phyloP scores from a whole-genome alignment of 2,888 invertebrate species.

The Aphodius sticticus region DNA sequence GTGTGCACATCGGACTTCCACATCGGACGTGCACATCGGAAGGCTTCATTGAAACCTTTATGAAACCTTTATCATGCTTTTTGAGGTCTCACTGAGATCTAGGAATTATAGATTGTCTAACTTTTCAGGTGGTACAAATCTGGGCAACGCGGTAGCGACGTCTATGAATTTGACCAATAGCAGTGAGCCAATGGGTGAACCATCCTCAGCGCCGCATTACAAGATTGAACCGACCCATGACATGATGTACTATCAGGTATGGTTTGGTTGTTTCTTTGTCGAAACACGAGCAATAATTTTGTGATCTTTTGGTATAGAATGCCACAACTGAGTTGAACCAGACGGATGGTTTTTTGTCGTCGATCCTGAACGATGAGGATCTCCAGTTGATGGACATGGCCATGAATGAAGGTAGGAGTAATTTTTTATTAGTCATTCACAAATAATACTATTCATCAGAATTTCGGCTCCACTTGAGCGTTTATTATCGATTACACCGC shows the following conservation, averaged over 20 bases:
- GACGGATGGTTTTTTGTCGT: slow-evolving; percentile 87
- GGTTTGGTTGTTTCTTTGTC: slow-evolving; percentile 36
- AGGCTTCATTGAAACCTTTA: too few species aligned
- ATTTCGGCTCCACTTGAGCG: background rate
- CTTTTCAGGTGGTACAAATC: slow-evolving; percentile 65
- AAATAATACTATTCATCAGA: background rate
- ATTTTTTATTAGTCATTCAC: slow-evolving; percentile 6
- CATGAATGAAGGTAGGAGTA: slow-evolving; percentile 80
- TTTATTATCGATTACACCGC: background rate
- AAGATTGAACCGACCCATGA: slow-evolving; percentile 77
- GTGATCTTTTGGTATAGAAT: slow-evolving; percentile 57
- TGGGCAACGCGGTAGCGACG: slow-evolving; percentile 78
- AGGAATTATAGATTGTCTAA: slow-evolving; percentile 4
- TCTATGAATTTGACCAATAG: slow-evolving; percentile 82
- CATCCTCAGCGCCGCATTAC: slow-evolving; percentile 66
- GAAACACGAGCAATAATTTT: background rate
- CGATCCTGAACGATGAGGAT: slow-evolving; percentile 88
- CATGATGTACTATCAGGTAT: slow-evolving; percentile 84
- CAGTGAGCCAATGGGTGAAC: slow-evolving; percentile 71
- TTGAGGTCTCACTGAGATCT: too few species aligned
- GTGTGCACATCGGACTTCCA: too few species aligned
- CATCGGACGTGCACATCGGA: too few species aligned
- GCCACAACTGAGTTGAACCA: slow-evolving; percentile 73
- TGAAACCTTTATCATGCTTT: too few species aligned
- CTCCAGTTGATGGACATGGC: slow-evolving; percentile 93